These are phyloP conservation scores for Picus viridis DNA, from an alignment of 2,797 vertebrate genomes.

Conservation along the genomic window DNA sequence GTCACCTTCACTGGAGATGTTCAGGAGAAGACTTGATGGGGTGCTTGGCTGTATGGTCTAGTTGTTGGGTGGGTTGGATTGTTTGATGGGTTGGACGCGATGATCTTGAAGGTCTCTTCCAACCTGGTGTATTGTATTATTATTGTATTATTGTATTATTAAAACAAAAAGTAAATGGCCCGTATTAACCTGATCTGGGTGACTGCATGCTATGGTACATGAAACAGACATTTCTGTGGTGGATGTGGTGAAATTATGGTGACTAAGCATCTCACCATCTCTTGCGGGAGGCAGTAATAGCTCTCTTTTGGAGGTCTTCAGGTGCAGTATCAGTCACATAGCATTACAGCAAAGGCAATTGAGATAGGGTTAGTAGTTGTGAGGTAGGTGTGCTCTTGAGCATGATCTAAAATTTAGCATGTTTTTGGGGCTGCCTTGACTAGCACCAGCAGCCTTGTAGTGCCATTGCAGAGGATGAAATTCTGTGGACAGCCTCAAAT, in stretches of 20 bases:
- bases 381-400: background rate
- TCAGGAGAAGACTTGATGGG: too few relatives aligned
- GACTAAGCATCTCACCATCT: background rate
- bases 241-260: background rate
- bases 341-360: background rate
- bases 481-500: background rate
- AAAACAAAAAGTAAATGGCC: too few relatives aligned
- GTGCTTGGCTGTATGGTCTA: too few relatives aligned
- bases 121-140: too few relatives aligned
- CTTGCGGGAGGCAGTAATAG: background rate
- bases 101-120: too few relatives aligned
- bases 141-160: too few relatives aligned
- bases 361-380: background rate
- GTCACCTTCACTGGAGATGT: too few relatives aligned
- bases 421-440: background rate
- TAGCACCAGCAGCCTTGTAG: background rate
- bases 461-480: background rate
- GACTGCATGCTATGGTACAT: background rate
- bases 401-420: background rate
- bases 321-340: background rate
- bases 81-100: too few relatives aligned
- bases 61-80: too few relatives aligned
- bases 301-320: background rate
- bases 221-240: background rate
- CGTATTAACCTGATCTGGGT: rapidly evolving